These are phyloP conservation scores for Agraylea sexmaculata DNA, from an alignment of 1,140 invertebrate genomes.

Conservation along the genomic window DNA sequence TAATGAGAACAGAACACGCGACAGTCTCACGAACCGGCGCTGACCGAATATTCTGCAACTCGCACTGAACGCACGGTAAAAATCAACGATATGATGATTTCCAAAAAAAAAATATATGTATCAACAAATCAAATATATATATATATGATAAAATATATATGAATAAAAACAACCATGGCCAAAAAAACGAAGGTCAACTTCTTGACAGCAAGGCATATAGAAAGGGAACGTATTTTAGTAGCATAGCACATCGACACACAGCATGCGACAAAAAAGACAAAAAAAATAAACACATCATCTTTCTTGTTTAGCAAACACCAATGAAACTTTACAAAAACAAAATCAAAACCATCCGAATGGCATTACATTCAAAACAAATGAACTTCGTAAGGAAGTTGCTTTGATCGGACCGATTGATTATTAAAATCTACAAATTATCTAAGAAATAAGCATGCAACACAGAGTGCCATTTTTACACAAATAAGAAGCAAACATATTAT, in stretches of 20 bases:
- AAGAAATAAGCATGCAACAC: too few species aligned
- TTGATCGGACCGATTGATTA: too few species aligned
- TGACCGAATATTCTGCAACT: too few species aligned
- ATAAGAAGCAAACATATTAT: too few species aligned
- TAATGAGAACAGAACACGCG: background rate
- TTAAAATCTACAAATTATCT: too few species aligned
- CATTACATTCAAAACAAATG: too few species aligned
- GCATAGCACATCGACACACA: constrained; percentile 38
- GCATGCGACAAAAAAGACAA: constrained; percentile 32
- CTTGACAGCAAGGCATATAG: constrained; percentile 64
- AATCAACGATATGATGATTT: too few species aligned
- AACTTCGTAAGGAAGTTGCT: too few species aligned
- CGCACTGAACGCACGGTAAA: constrained; percentile 4
- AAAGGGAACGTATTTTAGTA: constrained; percentile 35
- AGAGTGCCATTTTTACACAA: too few species aligned
- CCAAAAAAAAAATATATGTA: too few species aligned
- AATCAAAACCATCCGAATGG: too few species aligned
- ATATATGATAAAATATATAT: constrained; percentile 32
- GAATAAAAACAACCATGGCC: constrained; percentile 59
- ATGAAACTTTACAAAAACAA: constrained; percentile 1
- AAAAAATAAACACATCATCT: constrained; percentile 23
- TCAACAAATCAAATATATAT: constrained; percentile 24
- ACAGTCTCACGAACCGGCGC: background rate
- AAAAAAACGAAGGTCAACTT: constrained; percentile 85
- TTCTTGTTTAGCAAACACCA: constrained; percentile 22